Evolutionary conservation across 2,797 vertebrate species (phyloP).

Genomic region (Microtus californicus): DNA sequence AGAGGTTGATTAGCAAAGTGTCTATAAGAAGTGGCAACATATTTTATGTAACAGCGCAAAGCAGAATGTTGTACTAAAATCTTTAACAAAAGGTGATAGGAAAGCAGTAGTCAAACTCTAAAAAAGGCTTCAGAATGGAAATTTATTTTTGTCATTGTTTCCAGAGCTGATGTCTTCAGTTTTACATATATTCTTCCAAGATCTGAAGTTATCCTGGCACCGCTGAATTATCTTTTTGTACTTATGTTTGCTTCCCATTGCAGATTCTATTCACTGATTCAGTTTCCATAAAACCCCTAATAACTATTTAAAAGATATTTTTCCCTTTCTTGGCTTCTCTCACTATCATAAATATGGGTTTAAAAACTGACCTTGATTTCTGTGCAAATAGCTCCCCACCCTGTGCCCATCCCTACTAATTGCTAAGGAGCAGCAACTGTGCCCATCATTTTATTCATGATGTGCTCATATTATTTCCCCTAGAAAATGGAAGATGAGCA

Average conservation of each 20-base stretch:
- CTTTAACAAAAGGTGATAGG: not conserved
- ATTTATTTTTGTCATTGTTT: constrained; percentile 63
- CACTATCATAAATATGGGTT: constrained; percentile 85
- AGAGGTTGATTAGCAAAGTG: not conserved
- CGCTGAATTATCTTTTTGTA: constrained; percentile 80
- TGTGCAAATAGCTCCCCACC: constrained; percentile 80
- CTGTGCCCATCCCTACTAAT: constrained; percentile 73
- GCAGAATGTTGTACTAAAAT: not conserved
- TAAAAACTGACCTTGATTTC: constrained; percentile 85
- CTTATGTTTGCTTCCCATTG: constrained; percentile 83
- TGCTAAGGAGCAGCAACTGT: constrained; percentile 62
- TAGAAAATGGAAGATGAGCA: not conserved
- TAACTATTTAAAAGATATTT: constrained; percentile 87
- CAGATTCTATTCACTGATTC: constrained; percentile 84
- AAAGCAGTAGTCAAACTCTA: not conserved
- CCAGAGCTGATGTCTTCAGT: constrained; percentile 73
- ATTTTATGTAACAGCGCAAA: constrained; percentile 24
- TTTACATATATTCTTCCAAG: constrained; percentile 82
- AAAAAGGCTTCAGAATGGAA: not conserved
- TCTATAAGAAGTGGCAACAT: not conserved
- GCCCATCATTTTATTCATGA: constrained; percentile 75
- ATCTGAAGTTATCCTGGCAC: constrained; percentile 77
- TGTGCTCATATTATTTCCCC: constrained; percentile 4
- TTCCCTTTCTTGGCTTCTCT: constrained; percentile 86
- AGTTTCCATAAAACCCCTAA: constrained; percentile 88